phyloP scores from a whole-genome alignment of 2,888 invertebrate species.

The Sinohyriopsis cumingii region DNA sequence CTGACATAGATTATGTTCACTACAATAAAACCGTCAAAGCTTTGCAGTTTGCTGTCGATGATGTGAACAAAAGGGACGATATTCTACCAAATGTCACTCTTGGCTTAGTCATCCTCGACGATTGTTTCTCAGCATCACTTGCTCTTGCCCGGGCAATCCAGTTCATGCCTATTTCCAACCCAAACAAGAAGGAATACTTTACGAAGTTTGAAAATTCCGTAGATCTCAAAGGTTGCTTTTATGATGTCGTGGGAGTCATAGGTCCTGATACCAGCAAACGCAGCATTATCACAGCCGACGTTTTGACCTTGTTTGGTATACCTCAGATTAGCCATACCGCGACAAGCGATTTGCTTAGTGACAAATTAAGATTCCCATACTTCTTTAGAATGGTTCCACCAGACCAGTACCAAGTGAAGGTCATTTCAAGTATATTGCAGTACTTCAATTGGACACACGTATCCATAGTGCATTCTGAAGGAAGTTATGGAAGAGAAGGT shows the following conservation, averaged over 20 bases:
- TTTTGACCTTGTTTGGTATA: constrained; percentile 53
- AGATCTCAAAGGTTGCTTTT: constrained; percentile 25
- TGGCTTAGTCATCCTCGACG: constrained; percentile 48
- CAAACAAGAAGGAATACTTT: background rate
- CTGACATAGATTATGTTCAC: constrained; percentile 20
- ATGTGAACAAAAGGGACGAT: constrained; percentile 39
- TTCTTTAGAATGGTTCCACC: constrained; percentile 65
- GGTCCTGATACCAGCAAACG: constrained; percentile 60
- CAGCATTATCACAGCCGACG: constrained; percentile 56
- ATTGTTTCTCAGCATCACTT: constrained; percentile 42
- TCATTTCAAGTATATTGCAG: constrained; percentile 49
- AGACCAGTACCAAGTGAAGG: constrained; percentile 58
- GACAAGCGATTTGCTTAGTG: constrained; percentile 59
- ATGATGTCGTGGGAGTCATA: constrained; percentile 60
- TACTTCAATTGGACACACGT: constrained; percentile 83
- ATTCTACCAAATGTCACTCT: constrained; percentile 43
- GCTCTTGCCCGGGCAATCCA: constrained; percentile 49
- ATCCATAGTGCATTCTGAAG: constrained; percentile 83
- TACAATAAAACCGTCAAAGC: constrained; percentile 44
- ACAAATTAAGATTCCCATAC: constrained; percentile 57
- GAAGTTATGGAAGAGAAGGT: constrained; percentile 69
- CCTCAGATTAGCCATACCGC: constrained; percentile 63
- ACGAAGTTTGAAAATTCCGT: background rate
- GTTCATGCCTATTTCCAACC: constrained; percentile 43
- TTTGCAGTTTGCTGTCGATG: constrained; percentile 42